Base-by-base conservation (phyloP, 2,113 vertebrate genomes). In the Myanophis thanlyinensis region DNA sequence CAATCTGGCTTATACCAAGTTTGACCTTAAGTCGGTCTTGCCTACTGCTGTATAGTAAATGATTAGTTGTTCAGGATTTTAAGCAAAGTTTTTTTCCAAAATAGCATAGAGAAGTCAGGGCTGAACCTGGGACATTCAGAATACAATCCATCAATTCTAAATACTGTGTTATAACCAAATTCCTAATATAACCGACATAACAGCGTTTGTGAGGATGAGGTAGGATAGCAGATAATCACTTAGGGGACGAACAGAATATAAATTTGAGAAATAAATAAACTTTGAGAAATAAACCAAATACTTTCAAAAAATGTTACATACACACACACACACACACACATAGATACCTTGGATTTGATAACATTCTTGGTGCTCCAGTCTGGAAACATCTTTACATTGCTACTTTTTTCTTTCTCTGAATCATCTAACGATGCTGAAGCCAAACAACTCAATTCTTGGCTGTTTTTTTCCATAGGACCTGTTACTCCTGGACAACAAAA, bases 401-500 rank as follows among this genome's bases (percentile, higher is more conserved):
- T 35, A 49, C 44, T 30, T 85, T 40, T 89, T 44, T 92, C 91
- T 56, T 95, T 95, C 92, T 96, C 96, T 0, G 92, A 20, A 93
- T 91, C 96, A 7, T 97, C 90, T n/a, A 97, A 96, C 46, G 97
- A 96, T 23, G 95, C 95, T 93, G 96, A 96, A 91, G 95, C 94
- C 94, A 96, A 90, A 93, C 96, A 93, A 84, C 30, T 95, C 27
- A 88, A 88, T 92, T 96, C 96, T 49, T 92, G 95, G 53, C 95
- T 96, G n/a, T 92, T 96, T 94, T 95, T 96, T 93, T 96, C 97
- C 95, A 93, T 93, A 93, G 96, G 95, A 94, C 92, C 95, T 95
- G 95, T 93, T 95, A 97, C 96, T 96, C 98, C 98, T 98, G 95
- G 94, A 93, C 90, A 95, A 95, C 92, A 85, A 93, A 93, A 97